Evolutionary conservation across 2,113 vertebrate genomes (phyloP).

Genomic region (Saguinus imperator): DNA sequence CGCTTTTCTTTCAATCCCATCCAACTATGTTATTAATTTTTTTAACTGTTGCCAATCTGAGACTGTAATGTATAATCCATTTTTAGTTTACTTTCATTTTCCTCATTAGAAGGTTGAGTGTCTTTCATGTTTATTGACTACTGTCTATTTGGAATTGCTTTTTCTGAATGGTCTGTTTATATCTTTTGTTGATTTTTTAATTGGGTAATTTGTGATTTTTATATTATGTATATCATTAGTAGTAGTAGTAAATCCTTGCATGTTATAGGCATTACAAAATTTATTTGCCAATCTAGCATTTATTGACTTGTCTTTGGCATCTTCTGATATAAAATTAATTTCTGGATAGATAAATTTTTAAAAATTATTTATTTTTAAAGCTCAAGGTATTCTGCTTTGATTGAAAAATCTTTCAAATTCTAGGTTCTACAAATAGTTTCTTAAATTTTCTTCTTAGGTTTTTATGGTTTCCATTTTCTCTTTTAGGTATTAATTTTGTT

Average conservation of each 20-base stretch:
- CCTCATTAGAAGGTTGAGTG: neutral
- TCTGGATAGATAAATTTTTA: neutral
- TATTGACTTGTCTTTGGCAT: neutral
- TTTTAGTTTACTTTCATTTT: slow-evolving; percentile 29
- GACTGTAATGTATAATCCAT: neutral
- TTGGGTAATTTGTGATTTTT: neutral
- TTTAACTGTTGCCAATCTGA: neutral
- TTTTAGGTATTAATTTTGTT: neutral
- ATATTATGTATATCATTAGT: neutral
- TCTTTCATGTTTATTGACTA: neutral
- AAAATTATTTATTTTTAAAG: neutral
- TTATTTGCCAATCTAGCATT: neutral
- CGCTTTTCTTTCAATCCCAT: neutral
- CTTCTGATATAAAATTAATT: neutral
- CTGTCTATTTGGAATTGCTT: neutral
- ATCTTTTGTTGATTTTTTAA: neutral
- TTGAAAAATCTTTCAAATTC: slow-evolving; percentile 19
- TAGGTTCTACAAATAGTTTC: neutral
- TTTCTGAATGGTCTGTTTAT: neutral
- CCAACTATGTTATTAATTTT: neutral
- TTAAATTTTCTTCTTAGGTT: slow-evolving; percentile 1
- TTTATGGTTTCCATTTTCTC: neutral
- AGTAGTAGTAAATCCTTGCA: neutral
- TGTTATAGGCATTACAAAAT: neutral
- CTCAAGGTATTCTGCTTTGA: neutral